Percentiles rank a stretch among this genome's conserved stretches.
Conservation (phyloP, 92 coral and sea anemone species). For the Actinernus sp. region DNA sequence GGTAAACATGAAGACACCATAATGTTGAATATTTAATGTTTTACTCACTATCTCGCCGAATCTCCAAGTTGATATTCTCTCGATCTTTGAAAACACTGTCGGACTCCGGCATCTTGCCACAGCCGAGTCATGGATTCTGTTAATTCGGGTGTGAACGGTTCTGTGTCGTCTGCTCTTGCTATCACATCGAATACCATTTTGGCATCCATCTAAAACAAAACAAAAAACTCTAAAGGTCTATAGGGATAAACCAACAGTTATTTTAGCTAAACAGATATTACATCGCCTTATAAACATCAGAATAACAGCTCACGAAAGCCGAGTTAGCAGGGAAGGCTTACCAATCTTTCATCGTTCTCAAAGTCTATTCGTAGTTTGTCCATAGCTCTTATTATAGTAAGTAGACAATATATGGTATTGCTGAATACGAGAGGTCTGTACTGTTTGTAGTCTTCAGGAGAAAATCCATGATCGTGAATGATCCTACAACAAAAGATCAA, state of each 20-base stretch:
- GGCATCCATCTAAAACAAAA: slow-evolving; percentile 88
- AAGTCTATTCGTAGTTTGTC: slow-evolving; percentile 98
- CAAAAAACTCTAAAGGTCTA: slow-evolving; percentile 20
- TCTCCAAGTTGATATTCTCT: slow-evolving; percentile 97
- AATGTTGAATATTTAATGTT: slow-evolving; percentile 1
- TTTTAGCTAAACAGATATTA: slow-evolving; percentile 20
- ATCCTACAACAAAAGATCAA: slow-evolving; percentile 85
- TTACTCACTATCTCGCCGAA: slow-evolving; percentile 98
- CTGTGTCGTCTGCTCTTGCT: slow-evolving; percentile 98
- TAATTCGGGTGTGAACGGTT: slow-evolving; percentile 92
- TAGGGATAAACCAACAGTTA: slow-evolving; percentile 26
- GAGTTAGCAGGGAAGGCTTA: slow-evolving; percentile 35
- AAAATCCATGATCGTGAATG: slow-evolving; percentile 99
- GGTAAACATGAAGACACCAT: not conserved
- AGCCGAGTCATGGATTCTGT: slow-evolving; percentile 89
- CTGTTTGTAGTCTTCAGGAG: slow-evolving; percentile 96
- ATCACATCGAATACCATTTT: slow-evolving; percentile 98
- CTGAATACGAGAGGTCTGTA: slow-evolving; percentile 94
- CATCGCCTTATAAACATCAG: slow-evolving; percentile 21
- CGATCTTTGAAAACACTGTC: slow-evolving; percentile 88
- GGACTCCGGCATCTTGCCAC: slow-evolving; percentile 93
- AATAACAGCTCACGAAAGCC: slow-evolving; percentile 15
- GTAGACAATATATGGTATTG: slow-evolving; percentile 92
- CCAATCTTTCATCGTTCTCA: slow-evolving; percentile 96
- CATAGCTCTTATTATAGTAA: slow-evolving; percentile 97